These are phyloP conservation scores for Lacanobia wlatinum DNA, from an alignment of 2,888 invertebrate genomes.

Conservation along the genomic window DNA sequence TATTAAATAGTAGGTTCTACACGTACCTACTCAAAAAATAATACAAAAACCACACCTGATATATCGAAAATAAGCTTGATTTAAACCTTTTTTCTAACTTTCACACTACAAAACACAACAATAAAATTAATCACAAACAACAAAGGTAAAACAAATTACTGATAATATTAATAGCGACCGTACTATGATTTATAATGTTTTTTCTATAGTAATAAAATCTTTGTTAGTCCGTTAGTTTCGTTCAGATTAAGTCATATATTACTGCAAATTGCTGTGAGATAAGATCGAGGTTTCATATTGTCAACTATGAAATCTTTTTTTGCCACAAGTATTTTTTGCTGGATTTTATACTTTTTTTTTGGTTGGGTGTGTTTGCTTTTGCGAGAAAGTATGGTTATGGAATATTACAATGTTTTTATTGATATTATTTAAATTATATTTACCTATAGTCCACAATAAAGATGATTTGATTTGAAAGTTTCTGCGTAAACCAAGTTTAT, in stretches of 20 bases:
- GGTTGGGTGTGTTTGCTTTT: background rate
- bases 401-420: background rate
- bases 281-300: constrained; percentile 75
- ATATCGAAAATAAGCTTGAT: constrained; percentile 3
- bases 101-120: constrained; percentile 63
- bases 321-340: constrained; percentile 21
- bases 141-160: constrained; percentile 78
- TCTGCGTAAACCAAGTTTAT: no score
- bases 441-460: no score
- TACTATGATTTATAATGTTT: constrained; percentile 65
- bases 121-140: constrained; percentile 74
- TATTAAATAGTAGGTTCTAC: no score
- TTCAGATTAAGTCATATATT: constrained; percentile 88
- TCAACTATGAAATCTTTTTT: constrained; percentile 50
- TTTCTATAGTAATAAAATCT: constrained; percentile 62
- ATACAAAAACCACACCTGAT: background rate
- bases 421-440: background rate
- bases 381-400: constrained; percentile 20
- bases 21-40: background rate
- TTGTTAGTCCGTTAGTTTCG: constrained; percentile 54
- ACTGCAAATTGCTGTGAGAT: constrained; percentile 86
- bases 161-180: constrained; percentile 70
- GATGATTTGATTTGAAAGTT: no score
- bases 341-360: background rate
- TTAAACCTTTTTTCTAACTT: constrained; percentile 28